A percentile compares a stretch with the other conserved stretches of the same genome.
Conservation (phyloP, 1,140 invertebrate species). For the Lordiphosa mommai region DNA sequence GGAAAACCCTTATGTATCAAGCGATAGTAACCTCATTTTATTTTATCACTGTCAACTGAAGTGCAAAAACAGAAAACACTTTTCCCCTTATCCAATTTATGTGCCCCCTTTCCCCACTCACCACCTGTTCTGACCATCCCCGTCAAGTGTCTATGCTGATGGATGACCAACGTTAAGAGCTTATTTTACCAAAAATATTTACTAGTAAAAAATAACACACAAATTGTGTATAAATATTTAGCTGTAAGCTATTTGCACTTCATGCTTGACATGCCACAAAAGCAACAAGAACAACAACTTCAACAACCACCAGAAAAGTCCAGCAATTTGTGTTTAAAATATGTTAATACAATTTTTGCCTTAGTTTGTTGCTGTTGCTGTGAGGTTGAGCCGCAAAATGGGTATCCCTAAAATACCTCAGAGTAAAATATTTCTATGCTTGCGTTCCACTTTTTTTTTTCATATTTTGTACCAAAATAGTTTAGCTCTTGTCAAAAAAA, state of each 20-base stretch:
- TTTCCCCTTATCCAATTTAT: slow-evolving; percentile 3
- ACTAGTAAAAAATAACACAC: slow-evolving; percentile 19
- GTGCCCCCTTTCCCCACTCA: neutral
- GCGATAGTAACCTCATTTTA: neutral
- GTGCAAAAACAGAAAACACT: slow-evolving; percentile 22
- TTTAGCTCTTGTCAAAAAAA: slow-evolving; percentile 24
- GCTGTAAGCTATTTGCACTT: slow-evolving; percentile 70
- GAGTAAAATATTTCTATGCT: slow-evolving; percentile 45
- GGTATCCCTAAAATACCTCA: slow-evolving; percentile 36
- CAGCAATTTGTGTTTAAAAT: slow-evolving; percentile 63
- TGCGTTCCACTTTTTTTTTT: slow-evolving; percentile 29
- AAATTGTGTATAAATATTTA: slow-evolving; percentile 67
- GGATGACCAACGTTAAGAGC: slow-evolving; percentile 2
- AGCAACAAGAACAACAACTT: slow-evolving; percentile 19
- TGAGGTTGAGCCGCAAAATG: slow-evolving; percentile 22
- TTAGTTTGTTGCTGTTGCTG: slow-evolving; percentile 37
- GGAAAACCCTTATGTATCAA: no score
- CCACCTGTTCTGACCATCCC: neutral
- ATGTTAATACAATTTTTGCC: slow-evolving; percentile 65
- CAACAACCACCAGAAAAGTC: slow-evolving; percentile 7
- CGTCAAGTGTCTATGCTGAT: slow-evolving; percentile 2
- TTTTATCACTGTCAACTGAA: slow-evolving; percentile 24
- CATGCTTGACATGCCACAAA: slow-evolving; percentile 62
- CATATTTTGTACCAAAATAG: slow-evolving; percentile 43
- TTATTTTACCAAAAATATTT: neutral